phyloP scores from a whole-genome alignment of 2,888 invertebrate genomes.

The Lysandra coridon region DNA sequence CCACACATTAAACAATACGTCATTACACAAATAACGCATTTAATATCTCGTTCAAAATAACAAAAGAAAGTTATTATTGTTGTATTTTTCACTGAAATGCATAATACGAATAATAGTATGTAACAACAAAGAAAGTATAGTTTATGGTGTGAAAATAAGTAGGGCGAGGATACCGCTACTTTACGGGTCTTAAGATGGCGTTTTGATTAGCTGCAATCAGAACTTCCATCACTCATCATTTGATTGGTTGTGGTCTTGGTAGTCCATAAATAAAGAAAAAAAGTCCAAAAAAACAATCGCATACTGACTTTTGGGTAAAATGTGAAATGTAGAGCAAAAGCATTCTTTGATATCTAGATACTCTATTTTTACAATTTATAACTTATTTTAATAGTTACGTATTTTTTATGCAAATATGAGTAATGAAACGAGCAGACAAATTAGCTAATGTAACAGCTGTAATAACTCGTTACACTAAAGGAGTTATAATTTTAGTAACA shows the following conservation, averaged over 20 bases:
- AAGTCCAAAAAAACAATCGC: neutral
- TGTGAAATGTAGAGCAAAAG: neutral
- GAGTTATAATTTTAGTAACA: no score
- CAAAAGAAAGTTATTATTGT: constrained; percentile 5
- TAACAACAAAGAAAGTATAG: constrained; percentile 21
- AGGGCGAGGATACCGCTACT: constrained; percentile 31
- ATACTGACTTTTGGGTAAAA: neutral
- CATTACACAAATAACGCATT: neutral
- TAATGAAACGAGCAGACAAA: no score
- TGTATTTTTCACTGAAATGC: neutral
- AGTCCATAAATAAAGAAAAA: neutral
- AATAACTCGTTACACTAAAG: no score
- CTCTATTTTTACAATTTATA: no score
- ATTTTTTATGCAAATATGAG: no score
- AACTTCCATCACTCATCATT: constrained; percentile 1
- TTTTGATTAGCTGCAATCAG: constrained; percentile 15
- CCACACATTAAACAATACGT: no score
- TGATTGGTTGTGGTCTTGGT: neutral
- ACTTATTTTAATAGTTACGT: no score
- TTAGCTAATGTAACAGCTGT: no score
- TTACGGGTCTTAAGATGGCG: neutral
- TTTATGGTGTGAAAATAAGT: constrained; percentile 32
- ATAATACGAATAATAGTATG: constrained; percentile 17
- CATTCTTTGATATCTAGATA: no score
- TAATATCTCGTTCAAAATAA: neutral